phyloP scores from a whole-genome alignment of 2,888 invertebrate genomes.

The Opisthograptis luteolata region DNA sequence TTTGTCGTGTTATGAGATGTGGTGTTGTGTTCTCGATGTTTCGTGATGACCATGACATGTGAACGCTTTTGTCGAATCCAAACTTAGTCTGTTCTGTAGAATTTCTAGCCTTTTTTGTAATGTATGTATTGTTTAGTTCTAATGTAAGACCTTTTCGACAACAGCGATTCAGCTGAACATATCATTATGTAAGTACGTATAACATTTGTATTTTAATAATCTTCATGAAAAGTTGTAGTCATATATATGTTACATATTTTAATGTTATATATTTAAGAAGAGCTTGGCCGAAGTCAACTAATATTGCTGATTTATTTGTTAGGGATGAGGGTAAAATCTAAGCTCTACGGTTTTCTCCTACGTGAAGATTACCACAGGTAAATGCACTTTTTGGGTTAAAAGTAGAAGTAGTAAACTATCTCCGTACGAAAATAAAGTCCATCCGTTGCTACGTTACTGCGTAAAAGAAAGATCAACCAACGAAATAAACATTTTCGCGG shows the following conservation, averaged over 20 bases:
- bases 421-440: too few species aligned
- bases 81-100: slow-evolving; percentile 41
- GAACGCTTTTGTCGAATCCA: slow-evolving; percentile 72
- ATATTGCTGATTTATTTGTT: too few species aligned
- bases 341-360: too few species aligned
- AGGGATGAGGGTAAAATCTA: too few species aligned
- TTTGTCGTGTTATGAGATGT: slow-evolving; percentile 64
- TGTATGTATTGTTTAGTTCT: slow-evolving; percentile 13
- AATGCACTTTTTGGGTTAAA: too few species aligned
- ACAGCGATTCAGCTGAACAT: slow-evolving; percentile 56
- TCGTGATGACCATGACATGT: slow-evolving; percentile 50
- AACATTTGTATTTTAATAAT: slow-evolving; percentile 29
- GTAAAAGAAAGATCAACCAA: too few species aligned
- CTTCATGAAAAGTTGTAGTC: slow-evolving; percentile 11
- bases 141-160: slow-evolving; percentile 53
- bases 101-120: slow-evolving; percentile 22
- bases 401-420: too few species aligned
- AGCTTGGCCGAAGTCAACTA: too few species aligned
- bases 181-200: slow-evolving; percentile 63
- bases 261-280: slow-evolving; percentile 17
- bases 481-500: too few species aligned
- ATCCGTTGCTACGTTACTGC: too few species aligned
- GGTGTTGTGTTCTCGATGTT: slow-evolving; percentile 74
- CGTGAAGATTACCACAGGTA: too few species aligned
- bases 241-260: slow-evolving; percentile 12